Base-by-base conservation (phyloP, 1,140 invertebrate species). In the Battus philenor region DNA sequence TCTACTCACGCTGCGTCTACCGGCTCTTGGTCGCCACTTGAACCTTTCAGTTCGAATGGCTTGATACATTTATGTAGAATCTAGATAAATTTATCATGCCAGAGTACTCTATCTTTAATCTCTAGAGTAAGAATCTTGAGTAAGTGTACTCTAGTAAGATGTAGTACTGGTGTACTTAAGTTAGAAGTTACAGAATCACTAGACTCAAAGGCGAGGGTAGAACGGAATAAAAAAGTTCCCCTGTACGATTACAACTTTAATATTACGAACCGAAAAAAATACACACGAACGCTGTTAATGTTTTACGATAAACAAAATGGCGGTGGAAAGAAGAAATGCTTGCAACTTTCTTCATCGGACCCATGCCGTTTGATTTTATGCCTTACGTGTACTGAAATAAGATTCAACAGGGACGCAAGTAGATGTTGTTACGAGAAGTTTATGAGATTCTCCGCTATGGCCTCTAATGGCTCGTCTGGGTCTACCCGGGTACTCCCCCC, bases 401-500 rank as follows among this genome's bases (percentile, higher is more conserved):
- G 32, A 36, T 27, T 39, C 20, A 10, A 12, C 4, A 11, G 5
- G 9, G 2, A 3, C 18, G 43, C 11, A 33, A 20, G 29, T 39
- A 5, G 15, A 5, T 8, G 33, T 32, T 29, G 49, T 54, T 54
- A 39, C 36, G 26, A 43, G 44, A 61, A 65, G 48, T 62, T 61
- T 62, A 66, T 49, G 58, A 61, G 58, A 65, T 65, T 65, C 58
- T 49, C 49, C 45, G 54, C 52, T 59, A 63, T 57, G 61, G 61
- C 54, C 58, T 61, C 52, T 61, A 59, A 65, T 59, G 57, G 61
- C 54, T 55, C 61, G 58, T 61, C 58, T 61, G 61, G 58, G 58
- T 46, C 54, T 50, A 41, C 51, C 44, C 50, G 20, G 16, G 17
- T 10, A n/a, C 33, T 36, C 9, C 36, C 22, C 22, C 33, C 33